These are phyloP conservation scores for Greenwoodochromis staneri DNA, from an alignment of 2,113 vertebrate species.

Conservation along the genomic window DNA sequence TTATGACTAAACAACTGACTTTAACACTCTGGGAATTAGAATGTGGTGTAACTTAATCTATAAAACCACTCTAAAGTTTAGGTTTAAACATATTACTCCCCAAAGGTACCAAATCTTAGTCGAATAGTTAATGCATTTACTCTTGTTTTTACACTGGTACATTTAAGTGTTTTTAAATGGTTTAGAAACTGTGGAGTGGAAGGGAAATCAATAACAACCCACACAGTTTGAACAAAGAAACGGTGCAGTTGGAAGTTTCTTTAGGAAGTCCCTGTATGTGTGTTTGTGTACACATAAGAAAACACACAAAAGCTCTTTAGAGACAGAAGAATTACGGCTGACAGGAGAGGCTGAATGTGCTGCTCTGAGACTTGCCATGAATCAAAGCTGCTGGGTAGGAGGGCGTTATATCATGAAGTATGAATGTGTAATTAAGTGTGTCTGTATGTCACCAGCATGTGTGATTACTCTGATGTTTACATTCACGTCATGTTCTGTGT, in stretches of 20 bases:
- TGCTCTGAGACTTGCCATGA: not conserved
- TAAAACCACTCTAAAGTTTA: not conserved
- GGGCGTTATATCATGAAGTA: not conserved
- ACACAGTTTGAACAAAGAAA: not conserved
- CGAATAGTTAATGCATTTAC: not conserved
- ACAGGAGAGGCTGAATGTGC: not conserved
- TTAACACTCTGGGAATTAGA: not conserved
- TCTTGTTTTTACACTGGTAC: not conserved
- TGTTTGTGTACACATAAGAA: not conserved
- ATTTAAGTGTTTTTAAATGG: not conserved
- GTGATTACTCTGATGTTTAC: not conserved
- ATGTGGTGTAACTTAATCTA: not conserved
- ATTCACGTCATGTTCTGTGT: not conserved
- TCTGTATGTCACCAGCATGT: not conserved
- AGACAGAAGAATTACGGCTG: not conserved
- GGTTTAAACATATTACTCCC: not conserved
- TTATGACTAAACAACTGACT: not conserved
- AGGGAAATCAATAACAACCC: not conserved
- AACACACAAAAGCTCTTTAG: not conserved
- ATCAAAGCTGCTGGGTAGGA: not conserved
- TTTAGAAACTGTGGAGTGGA: not conserved
- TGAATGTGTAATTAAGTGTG: not conserved
- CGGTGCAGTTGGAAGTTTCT: not conserved
- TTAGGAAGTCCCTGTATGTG: not conserved
- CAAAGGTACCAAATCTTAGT: not conserved